These are phyloP conservation scores for Eciton burchellii DNA, from an alignment of 1,140 invertebrate genomes.

Conservation along the genomic window DNA sequence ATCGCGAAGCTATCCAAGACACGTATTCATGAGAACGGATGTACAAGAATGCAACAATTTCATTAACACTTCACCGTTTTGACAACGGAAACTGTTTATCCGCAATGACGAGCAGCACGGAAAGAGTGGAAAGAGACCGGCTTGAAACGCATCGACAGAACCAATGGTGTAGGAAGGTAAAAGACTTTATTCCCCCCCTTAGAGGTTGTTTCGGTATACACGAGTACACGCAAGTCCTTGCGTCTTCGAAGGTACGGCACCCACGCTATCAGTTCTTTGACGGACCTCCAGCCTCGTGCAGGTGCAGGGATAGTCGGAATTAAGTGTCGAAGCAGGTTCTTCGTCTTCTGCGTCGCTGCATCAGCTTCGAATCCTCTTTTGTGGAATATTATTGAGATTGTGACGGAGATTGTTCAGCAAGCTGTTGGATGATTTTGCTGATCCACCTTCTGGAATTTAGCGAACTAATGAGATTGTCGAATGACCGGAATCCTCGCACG, in stretches of 20 bases:
- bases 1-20: not conserved
- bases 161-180: slow-evolving; percentile 75
- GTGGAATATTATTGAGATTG: not conserved
- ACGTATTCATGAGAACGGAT: not conserved
- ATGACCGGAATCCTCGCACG: not conserved
- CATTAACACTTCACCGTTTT: slow-evolving; percentile 66
- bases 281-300: slow-evolving; percentile 72
- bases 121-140: slow-evolving; percentile 64
- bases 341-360: not conserved
- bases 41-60: slow-evolving; percentile 53
- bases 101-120: slow-evolving; percentile 20
- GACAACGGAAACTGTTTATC: slow-evolving; percentile 43
- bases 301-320: slow-evolving; percentile 65
- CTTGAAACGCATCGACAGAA: slow-evolving; percentile 63
- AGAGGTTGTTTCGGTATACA: slow-evolving; percentile 45
- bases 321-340: not conserved
- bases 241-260: slow-evolving; percentile 74
- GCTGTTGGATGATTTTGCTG: not conserved
- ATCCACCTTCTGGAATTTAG: not conserved
- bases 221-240: slow-evolving; percentile 62
- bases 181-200: slow-evolving; percentile 74
- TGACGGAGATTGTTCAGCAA: not conserved
- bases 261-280: slow-evolving; percentile 80
- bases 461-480: not conserved
- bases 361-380: not conserved